Base-by-base conservation (phyloP, 2,888 invertebrate species). In the Caenorhabditis zanzibari region DNA sequence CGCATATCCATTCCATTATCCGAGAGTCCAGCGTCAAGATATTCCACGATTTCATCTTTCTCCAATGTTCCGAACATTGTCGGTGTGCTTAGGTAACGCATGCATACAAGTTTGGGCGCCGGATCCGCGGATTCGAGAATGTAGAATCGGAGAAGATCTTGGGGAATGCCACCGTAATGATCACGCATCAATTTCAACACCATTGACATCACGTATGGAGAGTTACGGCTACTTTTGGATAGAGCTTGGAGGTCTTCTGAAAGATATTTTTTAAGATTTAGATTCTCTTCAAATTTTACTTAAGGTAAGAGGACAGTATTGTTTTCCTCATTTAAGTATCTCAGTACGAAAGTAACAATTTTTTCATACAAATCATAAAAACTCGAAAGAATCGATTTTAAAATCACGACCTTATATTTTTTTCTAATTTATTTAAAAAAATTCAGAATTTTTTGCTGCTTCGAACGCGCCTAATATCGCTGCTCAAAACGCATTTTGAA, bases 81-180 rank as follows among this genome's bases (percentile, higher is more conserved):
- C 6, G 59, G 61, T 0, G 12, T 52, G 1, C 54, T 47, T 24
- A 77, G 49, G n/a, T 77, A 76, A 24, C 58, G 16, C 66, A 82
- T 52, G 24, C 72, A 64, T 35, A 82, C 22, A 1, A 77, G 58
- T 41, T 69, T 68, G 2, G 82, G 82, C 1, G 68, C 52, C 1
- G 74, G 56, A 74, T 82, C 82, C 2, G 77, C 44, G 0, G 59
- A 74, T n/a, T 54, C 44, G 5, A 49, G 6, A 12, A 79, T n/a
- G 24, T 38, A 64, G 44, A 38, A 19, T 3, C 35, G 61, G 4
- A 72, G 32, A 14, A 63, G 59, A 19, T 82, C 77, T 12, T 61
- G 28, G 0, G 82, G 82, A 6, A 82, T 74, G 16, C 82, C 82
- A n/a, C 74, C 82, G 56, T 54, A 77, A 47, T 73, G 72, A 35